Evolutionary conservation across 1,140 invertebrate species (phyloP), one percentile per base, ranked within the genome.

Genomic region (Drosophila kanapiae): DNA sequence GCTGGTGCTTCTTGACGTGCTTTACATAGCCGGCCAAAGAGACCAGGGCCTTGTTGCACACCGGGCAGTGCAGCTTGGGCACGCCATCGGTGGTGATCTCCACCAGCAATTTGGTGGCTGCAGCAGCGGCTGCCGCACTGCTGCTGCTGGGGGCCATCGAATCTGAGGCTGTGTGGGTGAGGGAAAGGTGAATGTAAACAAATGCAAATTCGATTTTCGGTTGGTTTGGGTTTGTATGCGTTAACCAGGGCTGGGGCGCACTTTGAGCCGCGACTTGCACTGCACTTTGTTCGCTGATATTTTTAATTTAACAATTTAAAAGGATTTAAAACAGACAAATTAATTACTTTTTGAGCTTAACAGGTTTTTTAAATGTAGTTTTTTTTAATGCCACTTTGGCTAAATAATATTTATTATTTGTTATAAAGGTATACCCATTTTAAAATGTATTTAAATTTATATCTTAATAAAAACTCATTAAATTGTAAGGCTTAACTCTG

Each of bases 11-110:
- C 42, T 85, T 87, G 16, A 92, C 79, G 64, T 93, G 92, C 57
- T 93, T 93, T 13, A 92, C 91, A 35, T 92, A 92, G 31, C 91
- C 87, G 58, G 81, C 86, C 13, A 92, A 70, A 4, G 91, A 92
- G 7, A 82, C 48, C 7, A 91, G 56, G 0, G 91, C 91, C 48
- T 92, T 92, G 59, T 91, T 87, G 63, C 91, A 92, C 11, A 92
- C 78, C 14, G 91, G 91, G 62, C 91, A 92, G 51, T 91, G 88
- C 1, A 92, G 78, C 67, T 92, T 92, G 9, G 91, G 91, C 6
- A 91, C 43, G 8, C 88, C 91, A 16, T 92, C 91, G 7, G 88
- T 91, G 9, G 91, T 91, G 14, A 92, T 80, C 56, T 92, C 85
- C 58, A 92, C 91, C 49, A 92, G 57, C 76, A 91, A 83, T 47